Evolutionary conservation across 1,140 invertebrate genomes (phyloP).

Genomic region (Dryas iulia): DNA sequence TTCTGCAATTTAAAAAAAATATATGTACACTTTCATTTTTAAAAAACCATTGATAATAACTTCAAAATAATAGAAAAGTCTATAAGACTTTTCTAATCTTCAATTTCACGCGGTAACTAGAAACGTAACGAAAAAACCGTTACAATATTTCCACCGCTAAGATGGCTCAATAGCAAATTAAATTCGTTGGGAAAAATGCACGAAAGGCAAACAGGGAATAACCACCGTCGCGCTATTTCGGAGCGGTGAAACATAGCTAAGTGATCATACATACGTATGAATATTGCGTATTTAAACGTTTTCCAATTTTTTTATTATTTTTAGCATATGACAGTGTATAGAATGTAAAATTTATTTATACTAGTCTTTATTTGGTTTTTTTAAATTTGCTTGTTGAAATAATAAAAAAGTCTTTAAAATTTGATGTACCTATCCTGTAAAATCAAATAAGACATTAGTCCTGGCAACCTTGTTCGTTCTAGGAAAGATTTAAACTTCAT

Average conservation of each 20-base stretch:
- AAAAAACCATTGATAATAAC: background rate
- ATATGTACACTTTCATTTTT: background rate
- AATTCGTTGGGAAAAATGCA: constrained; percentile 34
- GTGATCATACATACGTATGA: constrained; percentile 23
- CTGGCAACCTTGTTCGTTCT: too few species aligned
- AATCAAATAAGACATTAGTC: too few species aligned
- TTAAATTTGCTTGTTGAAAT: too few species aligned
- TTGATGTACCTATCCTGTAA: too few species aligned
- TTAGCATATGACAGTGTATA: too few species aligned
- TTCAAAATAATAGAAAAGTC: background rate
- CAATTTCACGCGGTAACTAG: background rate
- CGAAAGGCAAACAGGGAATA: constrained; percentile 36
- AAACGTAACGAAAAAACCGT: background rate
- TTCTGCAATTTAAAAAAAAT: too few species aligned
- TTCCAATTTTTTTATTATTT: background rate
- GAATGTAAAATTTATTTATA: too few species aligned
- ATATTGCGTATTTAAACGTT: constrained; percentile 10
- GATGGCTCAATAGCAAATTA: constrained; percentile 34
- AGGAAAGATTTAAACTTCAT: too few species aligned
- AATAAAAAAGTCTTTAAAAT: too few species aligned
- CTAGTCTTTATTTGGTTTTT: too few species aligned
- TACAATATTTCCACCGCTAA: constrained; percentile 1
- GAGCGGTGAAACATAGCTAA: constrained; percentile 34
- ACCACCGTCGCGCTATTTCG: constrained; percentile 31
- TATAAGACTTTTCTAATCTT: background rate